A percentile compares a stretch with the other conserved stretches of the same genome.
Evolutionary conservation across 92 coral and sea anemone species (phyloP).

Genomic region (Epizoanthus rinbou): DNA sequence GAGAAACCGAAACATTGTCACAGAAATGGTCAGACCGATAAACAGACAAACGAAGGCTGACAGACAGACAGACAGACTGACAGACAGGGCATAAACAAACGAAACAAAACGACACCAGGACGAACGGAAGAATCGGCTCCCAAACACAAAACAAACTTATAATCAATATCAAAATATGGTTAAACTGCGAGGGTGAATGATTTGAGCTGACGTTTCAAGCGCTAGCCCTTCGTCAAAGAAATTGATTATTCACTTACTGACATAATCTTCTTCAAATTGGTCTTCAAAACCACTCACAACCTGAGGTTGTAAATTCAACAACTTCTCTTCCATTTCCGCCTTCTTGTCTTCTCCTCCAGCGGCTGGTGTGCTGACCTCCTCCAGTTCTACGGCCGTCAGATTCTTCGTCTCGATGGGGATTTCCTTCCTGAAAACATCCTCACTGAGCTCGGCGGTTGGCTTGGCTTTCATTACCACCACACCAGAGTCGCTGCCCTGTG

Average conservation of each 20-base stretch:
- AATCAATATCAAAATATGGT: too few relatives aligned
- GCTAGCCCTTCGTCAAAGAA: too few relatives aligned
- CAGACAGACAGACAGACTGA: too few relatives aligned
- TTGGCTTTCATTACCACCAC: constrained; percentile 19
- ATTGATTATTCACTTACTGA: constrained; percentile 6
- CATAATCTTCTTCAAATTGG: constrained; percentile 41
- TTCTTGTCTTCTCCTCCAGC: constrained; percentile 27
- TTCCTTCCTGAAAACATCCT: constrained; percentile 73
- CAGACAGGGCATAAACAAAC: too few relatives aligned
- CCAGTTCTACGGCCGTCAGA: constrained; percentile 61
- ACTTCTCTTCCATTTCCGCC: constrained; percentile 50
- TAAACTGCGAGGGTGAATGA: too few relatives aligned
- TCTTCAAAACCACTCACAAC: constrained; percentile 27
- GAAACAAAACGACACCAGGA: too few relatives aligned
- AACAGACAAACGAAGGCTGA: too few relatives aligned
- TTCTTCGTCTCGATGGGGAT: constrained; percentile 85
- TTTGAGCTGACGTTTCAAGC: too few relatives aligned
- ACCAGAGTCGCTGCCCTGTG: constrained; percentile 15
- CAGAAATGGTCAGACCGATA: too few relatives aligned
- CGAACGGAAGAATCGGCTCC: too few relatives aligned
- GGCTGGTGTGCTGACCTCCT: constrained; percentile 29
- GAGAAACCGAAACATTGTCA: too few relatives aligned
- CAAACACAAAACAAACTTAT: background rate
- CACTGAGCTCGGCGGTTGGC: constrained; percentile 33
- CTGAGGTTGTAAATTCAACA: constrained; percentile 31